Base-by-base conservation (phyloP, 1,140 invertebrate genomes). In the Danaus melanippus region DNA sequence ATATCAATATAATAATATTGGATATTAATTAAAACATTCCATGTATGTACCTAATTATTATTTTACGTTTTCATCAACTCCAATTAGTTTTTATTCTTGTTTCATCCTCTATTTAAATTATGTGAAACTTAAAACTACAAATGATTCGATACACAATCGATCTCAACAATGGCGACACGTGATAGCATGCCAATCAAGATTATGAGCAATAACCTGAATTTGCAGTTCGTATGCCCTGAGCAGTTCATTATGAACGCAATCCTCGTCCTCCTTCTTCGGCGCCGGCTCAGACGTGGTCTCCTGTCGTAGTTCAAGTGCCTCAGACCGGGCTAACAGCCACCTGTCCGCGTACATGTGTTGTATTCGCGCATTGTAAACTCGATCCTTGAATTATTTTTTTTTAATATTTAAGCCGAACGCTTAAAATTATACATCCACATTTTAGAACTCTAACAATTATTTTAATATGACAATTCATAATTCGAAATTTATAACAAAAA, bases 341-440 rank as follows among this genome's bases (percentile, higher is more conserved):
- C 74, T 79, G 0, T 84, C 81, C 1, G 73, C 74, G 53, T 83
- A 86, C 40, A 64, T 59, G 1, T 83, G 53, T 21, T 72, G 71
- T 6, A 69, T 62, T 7, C 64, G 67, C 10, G 78, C 64, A 32
- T 86, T 86, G 42, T 70, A 44, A 10, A 53, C 42, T 10, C 65
- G 69, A 47, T 86, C 75, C 83, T 32, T 32, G 21, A 32, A 32
- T 4, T 5, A 7, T 32, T 32, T 4, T 32, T 32, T 7, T 32
- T 32, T 32, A 7, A 7, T 32, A 32, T 32, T 4, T 7, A 32
- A 32, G 21, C 6, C 21, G 21, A 32, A 32, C 6, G 21, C 6
- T 32, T 32, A 32, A 32, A 32, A 32, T 32, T 32, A 32, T 32
- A 32, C 21, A 32, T 32, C 21, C 21, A 32, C 7, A 32, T 32